Percentiles rank a stretch among this genome's conserved stretches.
Evolutionary conservation across 2,797 vertebrate genomes (phyloP).

Genomic region (Emys orbicularis): DNA sequence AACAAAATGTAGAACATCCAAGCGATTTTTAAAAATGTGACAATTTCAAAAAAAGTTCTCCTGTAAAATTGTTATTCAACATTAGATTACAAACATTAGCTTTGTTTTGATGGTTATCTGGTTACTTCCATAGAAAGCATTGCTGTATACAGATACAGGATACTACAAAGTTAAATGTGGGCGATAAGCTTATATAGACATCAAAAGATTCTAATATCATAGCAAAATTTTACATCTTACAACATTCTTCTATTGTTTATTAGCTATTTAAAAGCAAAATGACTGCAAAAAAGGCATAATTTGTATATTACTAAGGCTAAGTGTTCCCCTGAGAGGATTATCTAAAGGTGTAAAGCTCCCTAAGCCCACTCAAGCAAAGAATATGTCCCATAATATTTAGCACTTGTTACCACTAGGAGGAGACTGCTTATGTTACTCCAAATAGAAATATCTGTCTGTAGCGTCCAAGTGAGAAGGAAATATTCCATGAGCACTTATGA

Average conservation of each 20-base stretch:
- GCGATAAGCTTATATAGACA: not conserved
- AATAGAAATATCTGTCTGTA: not conserved
- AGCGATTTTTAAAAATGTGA: not conserved
- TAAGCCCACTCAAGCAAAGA: not conserved
- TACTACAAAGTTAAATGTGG: not conserved
- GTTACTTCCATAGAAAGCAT: not conserved
- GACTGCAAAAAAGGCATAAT: not conserved
- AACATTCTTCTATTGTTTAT: not conserved
- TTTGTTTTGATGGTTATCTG: not conserved
- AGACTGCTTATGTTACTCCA: not conserved
- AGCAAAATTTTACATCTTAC: too few relatives aligned
- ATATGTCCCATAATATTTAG: not conserved
- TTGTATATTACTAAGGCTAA: not conserved
- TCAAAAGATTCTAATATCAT: not conserved
- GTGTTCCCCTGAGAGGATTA: not conserved
- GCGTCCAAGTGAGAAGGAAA: not conserved
- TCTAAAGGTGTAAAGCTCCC: not conserved
- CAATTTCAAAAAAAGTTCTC: not conserved
- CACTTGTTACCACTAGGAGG: not conserved
- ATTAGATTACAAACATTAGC: not conserved
- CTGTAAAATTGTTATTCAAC: not conserved
- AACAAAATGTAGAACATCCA: conserved; percentile 16
- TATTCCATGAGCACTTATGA: not conserved
- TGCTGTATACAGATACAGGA: not conserved
- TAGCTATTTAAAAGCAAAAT: not conserved